Conservation (phyloP, 2,113 vertebrate species). For the Chelonoidis abingdonii region DNA sequence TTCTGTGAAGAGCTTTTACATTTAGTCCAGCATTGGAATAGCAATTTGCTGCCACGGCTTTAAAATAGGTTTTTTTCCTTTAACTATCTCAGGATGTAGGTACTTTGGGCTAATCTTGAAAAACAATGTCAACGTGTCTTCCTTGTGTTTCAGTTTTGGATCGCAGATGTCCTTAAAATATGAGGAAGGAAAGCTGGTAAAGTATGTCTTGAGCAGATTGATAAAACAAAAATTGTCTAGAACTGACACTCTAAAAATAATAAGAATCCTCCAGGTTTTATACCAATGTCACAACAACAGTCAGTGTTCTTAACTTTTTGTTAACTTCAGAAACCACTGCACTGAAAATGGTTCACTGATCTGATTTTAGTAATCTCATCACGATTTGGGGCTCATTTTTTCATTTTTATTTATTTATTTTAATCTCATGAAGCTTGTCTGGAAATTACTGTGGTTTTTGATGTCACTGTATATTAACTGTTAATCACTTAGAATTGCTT, state of each 20-base stretch:
- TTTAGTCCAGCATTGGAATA: slow-evolving; percentile 77
- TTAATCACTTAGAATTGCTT: not conserved
- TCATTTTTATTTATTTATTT: not conserved
- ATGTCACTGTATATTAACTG: not conserved
- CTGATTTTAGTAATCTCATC: accelerated
- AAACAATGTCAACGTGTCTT: slow-evolving; percentile 39
- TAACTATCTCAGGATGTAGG: slow-evolving; percentile 63
- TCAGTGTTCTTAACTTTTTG: not conserved
- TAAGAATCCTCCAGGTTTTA: not conserved
- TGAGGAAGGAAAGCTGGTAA: not conserved
- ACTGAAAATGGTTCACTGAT: accelerated
- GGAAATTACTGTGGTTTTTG: not conserved
- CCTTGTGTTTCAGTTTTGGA: not conserved
- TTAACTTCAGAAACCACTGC: not conserved
- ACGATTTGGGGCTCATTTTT: not conserved
- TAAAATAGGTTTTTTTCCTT: slow-evolving; percentile 69
- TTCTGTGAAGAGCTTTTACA: slow-evolving; percentile 80
- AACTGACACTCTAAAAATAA: not conserved
- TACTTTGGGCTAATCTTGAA: slow-evolving; percentile 54
- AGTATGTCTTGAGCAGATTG: not conserved
- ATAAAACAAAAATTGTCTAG: not conserved
- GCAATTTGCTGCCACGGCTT: slow-evolving; percentile 77
- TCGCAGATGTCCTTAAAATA: not conserved
- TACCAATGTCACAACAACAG: too few species aligned
- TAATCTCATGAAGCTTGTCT: not conserved